Percentiles rank a stretch among this genome's conserved stretches.
Conservation (phyloP, 2,113 vertebrate species). For the Rafetus swinhoei region DNA sequence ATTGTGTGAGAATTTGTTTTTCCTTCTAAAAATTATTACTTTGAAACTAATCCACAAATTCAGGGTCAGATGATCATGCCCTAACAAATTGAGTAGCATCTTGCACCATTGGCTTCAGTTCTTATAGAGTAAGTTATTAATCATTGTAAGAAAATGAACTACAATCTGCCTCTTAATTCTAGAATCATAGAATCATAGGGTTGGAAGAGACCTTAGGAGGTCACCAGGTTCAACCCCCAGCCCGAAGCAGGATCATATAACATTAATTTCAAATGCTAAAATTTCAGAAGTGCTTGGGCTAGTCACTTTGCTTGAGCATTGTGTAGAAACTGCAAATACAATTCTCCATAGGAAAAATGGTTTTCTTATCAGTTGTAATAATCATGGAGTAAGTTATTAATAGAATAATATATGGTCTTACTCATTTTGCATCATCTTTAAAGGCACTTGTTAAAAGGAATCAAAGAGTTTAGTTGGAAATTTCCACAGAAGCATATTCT, state of each 20-base stretch:
- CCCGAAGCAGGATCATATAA: not conserved
- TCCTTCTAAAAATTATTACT: slow-evolving; percentile 20
- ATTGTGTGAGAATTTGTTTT: slow-evolving; percentile 1
- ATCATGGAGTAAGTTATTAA: accelerated
- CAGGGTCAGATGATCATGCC: not conserved
- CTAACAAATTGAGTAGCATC: not conserved
- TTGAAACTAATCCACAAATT: slow-evolving; percentile 27
- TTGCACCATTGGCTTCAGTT: not conserved
- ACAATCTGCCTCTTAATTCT: not conserved
- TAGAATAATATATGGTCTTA: not conserved
- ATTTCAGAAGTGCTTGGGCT: not conserved
- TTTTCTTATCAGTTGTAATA: not conserved
- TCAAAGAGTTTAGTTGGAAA: not conserved
- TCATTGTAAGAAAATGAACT: accelerated
- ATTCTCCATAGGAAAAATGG: not conserved
- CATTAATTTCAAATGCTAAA: not conserved
- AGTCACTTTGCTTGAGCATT: not conserved
- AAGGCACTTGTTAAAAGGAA: not conserved
- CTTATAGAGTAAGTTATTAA: not conserved
- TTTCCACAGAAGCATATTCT: not conserved
- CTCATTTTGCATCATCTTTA: not conserved
- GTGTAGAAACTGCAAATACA: accelerated
- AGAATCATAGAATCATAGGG: too few species aligned
- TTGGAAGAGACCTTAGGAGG: too few species aligned
- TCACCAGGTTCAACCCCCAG: too few species aligned